A percentile compares a stretch with the other conserved stretches of the same genome.
These are phyloP conservation scores for Pangasius krempfi DNA, from an alignment of 2,797 vertebrate species.

Conservation along the genomic window DNA sequence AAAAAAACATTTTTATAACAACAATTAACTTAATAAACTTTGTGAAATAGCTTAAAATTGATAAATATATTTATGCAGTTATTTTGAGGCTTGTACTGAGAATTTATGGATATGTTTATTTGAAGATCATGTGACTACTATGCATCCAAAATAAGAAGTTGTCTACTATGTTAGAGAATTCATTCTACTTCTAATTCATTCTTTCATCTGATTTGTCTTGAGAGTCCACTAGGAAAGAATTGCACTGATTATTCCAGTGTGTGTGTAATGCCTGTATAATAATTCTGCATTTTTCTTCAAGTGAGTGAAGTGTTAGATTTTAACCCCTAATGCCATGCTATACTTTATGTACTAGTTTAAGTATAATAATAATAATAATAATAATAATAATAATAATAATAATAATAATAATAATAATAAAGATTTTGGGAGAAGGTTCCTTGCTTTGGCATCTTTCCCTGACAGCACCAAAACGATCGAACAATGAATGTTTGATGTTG, in stretches of 20 bases:
- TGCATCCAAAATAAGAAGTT: not conserved
- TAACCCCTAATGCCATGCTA: not conserved
- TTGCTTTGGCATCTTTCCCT: not conserved
- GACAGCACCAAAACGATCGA: not conserved
- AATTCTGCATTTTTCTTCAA: not conserved
- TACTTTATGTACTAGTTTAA: not conserved
- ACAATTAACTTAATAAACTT: not conserved
- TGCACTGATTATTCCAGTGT: not conserved
- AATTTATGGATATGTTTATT: not conserved
- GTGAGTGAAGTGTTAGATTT: not conserved
- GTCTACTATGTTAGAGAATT: not conserved
- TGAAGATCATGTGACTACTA: not conserved
- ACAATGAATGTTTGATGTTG: not conserved
- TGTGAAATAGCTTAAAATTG: not conserved
- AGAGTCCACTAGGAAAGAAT: not conserved
- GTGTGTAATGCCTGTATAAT: not conserved
- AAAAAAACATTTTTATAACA: not conserved
- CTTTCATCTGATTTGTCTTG: not conserved
- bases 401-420: too few relatives aligned
- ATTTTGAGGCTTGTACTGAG: not conserved
- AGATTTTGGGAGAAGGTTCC: not conserved
- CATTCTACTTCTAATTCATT: not conserved
- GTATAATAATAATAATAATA: not conserved
- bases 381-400: too few relatives aligned
- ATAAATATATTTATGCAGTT: not conserved